Base-by-base conservation (phyloP, 2,797 vertebrate species). In the Botia kubotai region DNA sequence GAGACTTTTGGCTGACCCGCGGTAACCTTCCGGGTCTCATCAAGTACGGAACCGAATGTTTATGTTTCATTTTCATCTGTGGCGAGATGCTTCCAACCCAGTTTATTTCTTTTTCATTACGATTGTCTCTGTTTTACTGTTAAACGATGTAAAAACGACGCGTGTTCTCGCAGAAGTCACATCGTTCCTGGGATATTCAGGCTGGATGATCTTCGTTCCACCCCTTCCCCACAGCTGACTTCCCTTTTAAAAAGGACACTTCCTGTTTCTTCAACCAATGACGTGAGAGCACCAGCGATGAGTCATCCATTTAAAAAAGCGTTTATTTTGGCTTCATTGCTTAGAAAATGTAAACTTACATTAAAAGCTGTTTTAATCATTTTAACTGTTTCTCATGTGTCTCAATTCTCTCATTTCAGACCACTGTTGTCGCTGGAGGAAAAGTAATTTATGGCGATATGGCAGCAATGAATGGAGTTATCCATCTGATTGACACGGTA, bases 401-500 rank as follows among this genome's bases (percentile, higher is more conserved):
- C 67, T 4, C 19, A 16, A 23, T 75, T 50, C 53, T 81, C 46
- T 77, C 26, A 11, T 69, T 0, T 62, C 91, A 99, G 98, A 89
- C 90, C 63, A 79, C 93, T 68, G 89, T 87, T 19, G 89, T 99
- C 0, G 94, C 90, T 10, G 96, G 95, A 0, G 96, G 95, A 0
- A 90, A 86, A 68, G 86, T 99, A 19, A 81, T 94, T 4, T 85
- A 90, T 0, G 79, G 94, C 0, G 91, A 99, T 74, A 89, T 97
- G 0, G 84, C 89, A 0, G 95, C 97, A 63, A 97, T 94, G 2
- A 98, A 99, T 0, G 98, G 97, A 12, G 72, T 98, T 83, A 95
- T 99, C 72, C 97, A 99, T 1, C 3, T 98, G 50, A 95, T 98
- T 10, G 92, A 96, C 81, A 94, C 95, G 95, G 98, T 98, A 84